Evolutionary conservation across 2,888 invertebrate genomes (phyloP), one percentile per base, ranked within the genome.

Genomic region (Orthosia gothica): DNA sequence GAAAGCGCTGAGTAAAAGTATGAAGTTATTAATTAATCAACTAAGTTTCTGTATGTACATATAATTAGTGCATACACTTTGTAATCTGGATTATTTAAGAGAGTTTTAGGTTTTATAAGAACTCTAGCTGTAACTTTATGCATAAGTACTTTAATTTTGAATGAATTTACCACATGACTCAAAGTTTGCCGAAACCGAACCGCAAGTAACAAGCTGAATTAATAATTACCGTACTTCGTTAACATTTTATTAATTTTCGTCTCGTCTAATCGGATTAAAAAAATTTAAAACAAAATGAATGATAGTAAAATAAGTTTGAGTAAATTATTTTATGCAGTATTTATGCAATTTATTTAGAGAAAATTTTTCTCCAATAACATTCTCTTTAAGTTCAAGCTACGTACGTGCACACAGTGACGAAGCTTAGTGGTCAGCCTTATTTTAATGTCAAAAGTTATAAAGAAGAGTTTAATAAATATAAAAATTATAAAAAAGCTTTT

Each of bases 281-380:
- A 9, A 74, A 32, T 52, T 15, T 45, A 26, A 72, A 74, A 26
- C 9, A 0, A 26, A 70, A 47, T 47, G 9, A 61, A 4, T 47
- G 47, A 11, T 15, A 9, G 12, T 3, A 40, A 59, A 40, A 40
- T 40, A 40, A 9, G 40, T 40, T 40, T 40, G 40, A 9, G 7
- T 32, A 5, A 0, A 32, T 32, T 32, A 32, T 32, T 32, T 32
- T 32, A 5, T 32, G 32, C 26, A 32, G 32, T 32, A 32, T 40
- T 9, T 9, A 40, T 40, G 40, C 9, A 40, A 40, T 40, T 40
- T 9, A 7, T 40, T 40, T 40, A 40, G 7, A 9, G 40, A 40
- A 40, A 9, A 40, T 7, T 40, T 9, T 40, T 40, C 40, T 40
- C 40, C 9, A 40, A 7, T 40, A 9, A 40, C 40, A 9, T 40